Conservation (phyloP, 2,797 vertebrate species). For the Rhodeus uyekii region DNA sequence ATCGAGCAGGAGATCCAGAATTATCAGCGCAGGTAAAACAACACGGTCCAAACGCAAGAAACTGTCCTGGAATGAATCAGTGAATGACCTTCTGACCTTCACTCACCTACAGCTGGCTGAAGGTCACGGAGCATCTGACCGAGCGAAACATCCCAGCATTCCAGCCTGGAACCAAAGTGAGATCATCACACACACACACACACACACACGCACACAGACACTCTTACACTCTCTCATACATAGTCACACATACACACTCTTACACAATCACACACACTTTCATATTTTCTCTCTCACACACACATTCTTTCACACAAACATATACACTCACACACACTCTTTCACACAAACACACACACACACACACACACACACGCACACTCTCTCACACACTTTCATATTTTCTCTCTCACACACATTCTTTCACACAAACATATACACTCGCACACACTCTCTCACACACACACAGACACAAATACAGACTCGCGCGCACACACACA, state of each 20-base stretch:
- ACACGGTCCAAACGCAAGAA: not conserved
- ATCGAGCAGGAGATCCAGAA: slow-evolving; percentile 92
- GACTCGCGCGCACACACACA: no score
- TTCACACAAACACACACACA: not conserved
- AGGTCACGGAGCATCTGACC: slow-evolving; percentile 87
- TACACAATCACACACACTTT: no score
- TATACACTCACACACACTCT: not conserved
- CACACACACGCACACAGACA: not conserved
- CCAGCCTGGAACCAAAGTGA: slow-evolving; percentile 78
- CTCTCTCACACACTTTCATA: not conserved
- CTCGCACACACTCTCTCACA: no score
- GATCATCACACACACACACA: not conserved
- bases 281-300: no score
- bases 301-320: no score
- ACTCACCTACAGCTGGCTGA: slow-evolving; percentile 84
- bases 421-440: not conserved
- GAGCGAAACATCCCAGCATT: slow-evolving; percentile 88
- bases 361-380: not conserved
- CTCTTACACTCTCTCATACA: no score
- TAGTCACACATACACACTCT: no score
- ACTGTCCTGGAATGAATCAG: not conserved
- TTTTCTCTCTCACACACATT: no score
- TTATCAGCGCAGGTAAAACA: slow-evolving; percentile 90
- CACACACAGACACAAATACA: no score
- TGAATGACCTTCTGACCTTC: slow-evolving; percentile 24